Evolutionary conservation across 2,113 vertebrate genomes (phyloP), one percentile per base, ranked within the genome.

Genomic region (Hydrochoerus hydrochaeris): DNA sequence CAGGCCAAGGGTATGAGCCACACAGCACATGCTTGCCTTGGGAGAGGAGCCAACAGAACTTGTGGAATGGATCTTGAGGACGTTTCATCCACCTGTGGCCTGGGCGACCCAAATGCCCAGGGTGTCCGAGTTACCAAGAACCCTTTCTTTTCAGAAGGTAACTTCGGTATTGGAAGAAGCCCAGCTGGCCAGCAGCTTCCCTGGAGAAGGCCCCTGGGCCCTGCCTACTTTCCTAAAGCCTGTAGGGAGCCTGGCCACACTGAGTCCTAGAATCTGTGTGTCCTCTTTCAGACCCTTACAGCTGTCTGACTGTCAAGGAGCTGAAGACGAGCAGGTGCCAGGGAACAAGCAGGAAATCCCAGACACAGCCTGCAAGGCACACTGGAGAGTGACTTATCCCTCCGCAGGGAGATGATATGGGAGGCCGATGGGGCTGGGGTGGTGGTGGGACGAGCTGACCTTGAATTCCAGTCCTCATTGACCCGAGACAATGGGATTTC

Each of bases 161-260:
- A 54, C 41, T 22, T 11, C 0, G 7, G n/a, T 28, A n/a, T 32
- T 54, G 28, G 14, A 62, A 60, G 14, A n/a, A 28, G 22, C 35
- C 6, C 3, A 5, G 17, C 1, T 54, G 67, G 32, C 8, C 67
- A 32, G 28, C n/a, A 69, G 52, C 1, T 30, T 54, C 1, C 0
- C 62, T 44, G 46, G 41, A 49, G 62, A 57, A 52, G 52, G 28
- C 35, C 35, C 26, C 38, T 24, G 30, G 17, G 4, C 35, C 26
- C 5, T 17, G 46, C 17, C 35, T 52, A 49, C 26, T 46, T 28
- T 69, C 54, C 7, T 1, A 13, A 67, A 28, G 38, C 62, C 3
- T 12, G 0, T 2, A 17, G 22, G 26, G 2, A 1, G 4, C 14
- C 28, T 38, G 17, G 44, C 65, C n/a, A 28, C 1, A 0, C 10